Evolutionary conservation across 2,113 vertebrate genomes (phyloP).

Genomic region (Engystomops pustulosus): DNA sequence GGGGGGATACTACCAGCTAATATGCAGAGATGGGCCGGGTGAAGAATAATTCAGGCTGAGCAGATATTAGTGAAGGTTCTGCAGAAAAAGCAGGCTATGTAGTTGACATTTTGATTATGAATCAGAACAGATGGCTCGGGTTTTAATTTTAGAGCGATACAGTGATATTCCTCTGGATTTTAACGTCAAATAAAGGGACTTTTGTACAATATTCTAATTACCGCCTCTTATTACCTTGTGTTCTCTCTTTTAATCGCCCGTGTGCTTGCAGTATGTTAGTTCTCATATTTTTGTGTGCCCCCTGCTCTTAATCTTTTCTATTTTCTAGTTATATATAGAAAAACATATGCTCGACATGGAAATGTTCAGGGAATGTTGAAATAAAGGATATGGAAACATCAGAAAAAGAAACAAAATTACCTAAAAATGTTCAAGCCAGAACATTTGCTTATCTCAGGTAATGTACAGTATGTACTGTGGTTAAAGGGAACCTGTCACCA

Average conservation of each 20-base stretch:
- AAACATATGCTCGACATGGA: background rate
- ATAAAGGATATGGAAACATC: background rate
- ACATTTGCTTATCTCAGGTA: background rate
- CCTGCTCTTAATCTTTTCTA: background rate
- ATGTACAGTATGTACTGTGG: background rate
- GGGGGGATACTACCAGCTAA: slow-evolving; percentile 40
- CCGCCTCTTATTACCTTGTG: slow-evolving; percentile 29
- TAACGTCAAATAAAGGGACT: slow-evolving; percentile 52
- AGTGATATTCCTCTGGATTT: slow-evolving; percentile 38
- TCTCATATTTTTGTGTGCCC: background rate
- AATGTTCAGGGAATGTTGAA: background rate
- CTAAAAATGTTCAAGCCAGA: background rate
- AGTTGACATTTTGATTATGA: slow-evolving; percentile 58
- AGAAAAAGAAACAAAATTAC: background rate
- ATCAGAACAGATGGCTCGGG: slow-evolving; percentile 56
- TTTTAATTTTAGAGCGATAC: slow-evolving; percentile 57
- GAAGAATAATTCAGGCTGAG: slow-evolving; percentile 33
- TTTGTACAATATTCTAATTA: slow-evolving; percentile 49
- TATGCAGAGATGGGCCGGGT: slow-evolving; percentile 19
- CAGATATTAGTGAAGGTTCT: slow-evolving; percentile 49
- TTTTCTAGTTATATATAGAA: slow-evolving; percentile 29
- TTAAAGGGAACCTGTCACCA: too few species aligned
- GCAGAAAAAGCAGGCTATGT: slow-evolving; percentile 8
- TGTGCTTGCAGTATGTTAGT: background rate
- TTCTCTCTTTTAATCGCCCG: slow-evolving; percentile 4